Evolutionary conservation across 2,888 invertebrate genomes (phyloP).

Genomic region (Thymelicus lineola): DNA sequence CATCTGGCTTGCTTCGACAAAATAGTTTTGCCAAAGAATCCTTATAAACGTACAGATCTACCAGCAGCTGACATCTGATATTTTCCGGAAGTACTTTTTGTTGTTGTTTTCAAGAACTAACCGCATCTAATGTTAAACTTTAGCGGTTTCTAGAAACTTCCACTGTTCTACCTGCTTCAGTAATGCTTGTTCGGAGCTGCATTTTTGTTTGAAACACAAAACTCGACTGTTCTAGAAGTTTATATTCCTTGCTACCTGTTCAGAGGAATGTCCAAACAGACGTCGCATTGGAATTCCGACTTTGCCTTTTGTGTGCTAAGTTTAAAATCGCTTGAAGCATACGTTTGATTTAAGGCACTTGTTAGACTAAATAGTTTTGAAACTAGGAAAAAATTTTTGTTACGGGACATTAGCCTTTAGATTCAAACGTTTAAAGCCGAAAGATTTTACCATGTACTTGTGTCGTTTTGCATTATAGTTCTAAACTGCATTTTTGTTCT

Average conservation of each 20-base stretch:
- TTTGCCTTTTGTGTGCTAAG: neutral
- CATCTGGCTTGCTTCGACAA: no score
- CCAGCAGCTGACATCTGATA: neutral
- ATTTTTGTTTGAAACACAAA: constrained; percentile 36
- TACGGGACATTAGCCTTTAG: neutral
- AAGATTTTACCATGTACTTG: neutral
- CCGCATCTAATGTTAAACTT: constrained; percentile 37
- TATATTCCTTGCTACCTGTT: constrained; percentile 16
- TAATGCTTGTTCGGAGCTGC: constrained; percentile 23
- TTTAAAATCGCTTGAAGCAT: neutral
- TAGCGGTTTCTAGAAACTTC: constrained; percentile 31
- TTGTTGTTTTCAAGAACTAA: constrained; percentile 26
- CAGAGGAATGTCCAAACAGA: neutral
- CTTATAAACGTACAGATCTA: neutral
- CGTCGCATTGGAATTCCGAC: constrained; percentile 3
- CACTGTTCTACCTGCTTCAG: constrained; percentile 28
- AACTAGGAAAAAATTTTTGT: constrained; percentile 6
- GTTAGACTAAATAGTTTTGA: constrained; percentile 6
- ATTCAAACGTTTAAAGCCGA: neutral
- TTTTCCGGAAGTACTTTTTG: constrained; percentile 8
- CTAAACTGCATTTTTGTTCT: constrained; percentile 29
- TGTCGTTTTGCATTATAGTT: neutral
- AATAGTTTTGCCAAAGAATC: neutral
- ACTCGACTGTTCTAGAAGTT: constrained; percentile 34
- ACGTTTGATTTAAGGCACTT: neutral